These are phyloP conservation scores for Melipona quadrifasciata DNA, from an alignment of 1,140 invertebrate species.

Conservation along the genomic window DNA sequence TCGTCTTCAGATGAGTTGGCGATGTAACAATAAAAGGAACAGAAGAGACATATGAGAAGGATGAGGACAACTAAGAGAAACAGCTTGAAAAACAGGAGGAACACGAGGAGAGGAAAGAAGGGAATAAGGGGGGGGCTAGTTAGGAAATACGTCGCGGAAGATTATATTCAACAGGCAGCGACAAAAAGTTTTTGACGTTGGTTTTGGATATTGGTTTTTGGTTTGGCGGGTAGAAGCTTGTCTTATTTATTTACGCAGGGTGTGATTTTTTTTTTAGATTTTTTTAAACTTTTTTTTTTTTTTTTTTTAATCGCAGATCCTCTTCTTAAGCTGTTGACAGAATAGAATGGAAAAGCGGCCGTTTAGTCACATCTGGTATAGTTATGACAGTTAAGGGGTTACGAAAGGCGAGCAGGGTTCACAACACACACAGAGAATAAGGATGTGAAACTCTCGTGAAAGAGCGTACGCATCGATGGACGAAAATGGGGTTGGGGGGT, in stretches of 20 bases:
- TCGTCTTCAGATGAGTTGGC: too few relatives aligned
- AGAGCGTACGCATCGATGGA: neutral
- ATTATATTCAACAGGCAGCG: neutral
- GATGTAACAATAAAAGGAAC: too few relatives aligned
- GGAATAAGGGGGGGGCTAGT: slow-evolving; percentile 36
- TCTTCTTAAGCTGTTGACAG: slow-evolving; percentile 82
- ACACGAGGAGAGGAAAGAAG: neutral
- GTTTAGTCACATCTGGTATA: slow-evolving; percentile 68
- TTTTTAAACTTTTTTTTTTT: slow-evolving; percentile 59
- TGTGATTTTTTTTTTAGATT: slow-evolving; percentile 73
- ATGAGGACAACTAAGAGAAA: slow-evolving; percentile 31
- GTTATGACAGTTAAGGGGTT: slow-evolving; percentile 4
- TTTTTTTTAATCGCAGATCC: slow-evolving; percentile 73
- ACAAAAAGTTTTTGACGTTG: slow-evolving; percentile 58
- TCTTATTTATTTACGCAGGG: slow-evolving; percentile 67
- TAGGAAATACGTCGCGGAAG: neutral
- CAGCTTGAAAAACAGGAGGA: slow-evolving; percentile 27
- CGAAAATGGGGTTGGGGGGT: neutral
- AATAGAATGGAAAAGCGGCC: slow-evolving; percentile 79
- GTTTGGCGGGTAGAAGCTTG: too few relatives aligned
- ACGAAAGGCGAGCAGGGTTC: slow-evolving; percentile 3
- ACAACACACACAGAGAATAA: slow-evolving; percentile 1
- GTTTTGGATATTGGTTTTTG: too few relatives aligned
- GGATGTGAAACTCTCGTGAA: slow-evolving; percentile 10
- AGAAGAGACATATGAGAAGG: neutral